Evolutionary conservation across 2,888 invertebrate genomes (phyloP).

Genomic region (Tipula vernalis): DNA sequence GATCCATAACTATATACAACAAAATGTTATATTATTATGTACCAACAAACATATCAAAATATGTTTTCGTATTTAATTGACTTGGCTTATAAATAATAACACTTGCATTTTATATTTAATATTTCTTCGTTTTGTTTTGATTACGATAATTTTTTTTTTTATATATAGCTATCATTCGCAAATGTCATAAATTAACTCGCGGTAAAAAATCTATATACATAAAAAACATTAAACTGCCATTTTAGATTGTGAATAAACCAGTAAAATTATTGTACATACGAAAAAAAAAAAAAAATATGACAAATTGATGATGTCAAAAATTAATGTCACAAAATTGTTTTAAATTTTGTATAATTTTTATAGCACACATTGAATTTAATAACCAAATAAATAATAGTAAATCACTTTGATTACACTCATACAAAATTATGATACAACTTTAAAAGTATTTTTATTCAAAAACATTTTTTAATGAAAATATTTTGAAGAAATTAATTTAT

Average conservation of each 20-base stretch:
- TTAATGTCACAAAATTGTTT: not conserved
- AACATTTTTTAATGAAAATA: not conserved
- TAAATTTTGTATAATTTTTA: not conserved
- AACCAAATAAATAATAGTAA: not conserved
- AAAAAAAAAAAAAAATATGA: not conserved
- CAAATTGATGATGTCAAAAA: not conserved
- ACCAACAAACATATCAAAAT: not conserved
- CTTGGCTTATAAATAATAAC: not conserved
- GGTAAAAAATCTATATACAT: not conserved
- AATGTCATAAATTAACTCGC: not conserved
- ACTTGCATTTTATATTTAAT: not conserved
- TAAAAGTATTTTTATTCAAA: not conserved
- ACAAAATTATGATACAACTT: not conserved
- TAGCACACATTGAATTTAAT: not conserved
- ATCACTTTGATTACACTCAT: not conserved
- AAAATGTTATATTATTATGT: not conserved
- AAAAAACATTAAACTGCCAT: not conserved
- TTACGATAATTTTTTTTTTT: not conserved
- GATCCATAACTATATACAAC: conserved; percentile 26
- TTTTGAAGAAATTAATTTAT: not conserved
- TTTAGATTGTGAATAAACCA: not conserved
- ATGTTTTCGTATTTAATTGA: not conserved
- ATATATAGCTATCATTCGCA: not conserved
- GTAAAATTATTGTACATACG: not conserved
- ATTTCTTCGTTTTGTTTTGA: not conserved